Conservation (phyloP, 2,888 invertebrate genomes). For the Macrophya alboannulata region DNA sequence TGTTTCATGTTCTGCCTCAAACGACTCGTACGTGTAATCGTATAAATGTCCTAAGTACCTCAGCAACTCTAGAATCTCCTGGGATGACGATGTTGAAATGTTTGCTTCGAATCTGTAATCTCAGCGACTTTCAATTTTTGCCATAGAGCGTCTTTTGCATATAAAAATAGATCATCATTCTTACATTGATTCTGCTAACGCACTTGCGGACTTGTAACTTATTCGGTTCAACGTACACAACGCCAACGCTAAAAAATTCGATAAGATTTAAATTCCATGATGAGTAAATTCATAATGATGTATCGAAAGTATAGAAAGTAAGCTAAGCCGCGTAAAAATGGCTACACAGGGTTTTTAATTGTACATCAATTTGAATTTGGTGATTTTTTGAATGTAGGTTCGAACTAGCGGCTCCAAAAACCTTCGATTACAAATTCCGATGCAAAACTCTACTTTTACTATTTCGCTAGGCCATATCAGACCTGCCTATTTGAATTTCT, state of each 20-base stretch:
- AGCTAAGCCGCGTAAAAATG: background rate
- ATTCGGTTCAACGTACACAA: slow-evolving; percentile 65
- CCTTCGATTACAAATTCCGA: background rate
- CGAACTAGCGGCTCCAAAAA: no score
- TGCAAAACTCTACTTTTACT: background rate
- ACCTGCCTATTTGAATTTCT: background rate
- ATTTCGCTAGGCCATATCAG: no score
- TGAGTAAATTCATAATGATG: background rate
- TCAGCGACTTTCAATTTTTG: background rate
- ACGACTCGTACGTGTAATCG: slow-evolving; percentile 56
- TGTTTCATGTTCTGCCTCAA: slow-evolving; percentile 23
- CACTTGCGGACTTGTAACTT: slow-evolving; percentile 61
- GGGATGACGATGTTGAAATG: slow-evolving; percentile 59
- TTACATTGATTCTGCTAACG: slow-evolving; percentile 63
- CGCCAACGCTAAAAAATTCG: slow-evolving; percentile 58
- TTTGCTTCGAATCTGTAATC: slow-evolving; percentile 61
- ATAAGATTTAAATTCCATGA: background rate
- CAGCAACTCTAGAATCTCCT: slow-evolving; percentile 62
- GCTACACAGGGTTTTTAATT: background rate
- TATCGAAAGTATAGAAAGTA: background rate
- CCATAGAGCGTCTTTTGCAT: background rate
- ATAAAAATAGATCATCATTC: slow-evolving; percentile 2
- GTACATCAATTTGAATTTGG: background rate
- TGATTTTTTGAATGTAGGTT: background rate
- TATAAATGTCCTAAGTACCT: slow-evolving; percentile 66